Evolutionary conservation across 2,797 vertebrate species (phyloP).

Genomic region (Myotis myotis): DNA sequence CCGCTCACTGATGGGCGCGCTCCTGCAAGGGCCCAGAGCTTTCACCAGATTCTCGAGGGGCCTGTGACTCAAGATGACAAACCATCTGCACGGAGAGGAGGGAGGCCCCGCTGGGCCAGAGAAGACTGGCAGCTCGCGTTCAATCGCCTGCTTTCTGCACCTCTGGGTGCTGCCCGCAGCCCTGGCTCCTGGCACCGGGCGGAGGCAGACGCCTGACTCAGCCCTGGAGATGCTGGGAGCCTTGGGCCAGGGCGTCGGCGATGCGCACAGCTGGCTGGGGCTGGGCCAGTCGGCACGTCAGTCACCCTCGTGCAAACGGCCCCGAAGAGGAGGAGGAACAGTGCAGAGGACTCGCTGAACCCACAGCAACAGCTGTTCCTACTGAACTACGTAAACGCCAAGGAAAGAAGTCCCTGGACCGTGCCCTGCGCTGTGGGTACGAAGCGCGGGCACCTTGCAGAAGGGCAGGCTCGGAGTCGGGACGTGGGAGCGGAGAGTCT

Average conservation of each 20-base stretch:
- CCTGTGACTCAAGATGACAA: not conserved
- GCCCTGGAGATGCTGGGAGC: too few species aligned
- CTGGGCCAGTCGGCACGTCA: too few species aligned
- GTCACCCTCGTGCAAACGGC: too few species aligned
- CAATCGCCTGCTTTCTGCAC: too few species aligned
- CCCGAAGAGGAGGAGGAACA: too few species aligned
- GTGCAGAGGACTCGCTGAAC: not conserved
- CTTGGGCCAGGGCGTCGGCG: too few species aligned
- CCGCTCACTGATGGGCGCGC: not conserved
- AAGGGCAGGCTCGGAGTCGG: too few species aligned
- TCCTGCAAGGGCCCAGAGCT: not conserved
- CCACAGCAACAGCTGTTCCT: not conserved
- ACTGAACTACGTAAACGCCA: not conserved
- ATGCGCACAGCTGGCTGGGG: too few species aligned
- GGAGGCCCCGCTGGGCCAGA: not conserved
- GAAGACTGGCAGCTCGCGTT: not conserved
- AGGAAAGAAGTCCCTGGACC: not conserved
- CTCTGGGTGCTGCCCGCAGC: not conserved
- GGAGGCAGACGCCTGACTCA: not conserved
- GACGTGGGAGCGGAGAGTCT: too few species aligned
- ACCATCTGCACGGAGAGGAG: accelerated
- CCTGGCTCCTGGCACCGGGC: too few species aligned
- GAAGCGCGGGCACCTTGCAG: too few species aligned
- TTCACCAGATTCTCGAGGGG: not conserved
- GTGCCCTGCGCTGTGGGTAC: too few species aligned